Evolutionary conservation across 2,888 invertebrate species (phyloP), one percentile per base, ranked within the genome.

Genomic region (Chloroclysta siterata): DNA sequence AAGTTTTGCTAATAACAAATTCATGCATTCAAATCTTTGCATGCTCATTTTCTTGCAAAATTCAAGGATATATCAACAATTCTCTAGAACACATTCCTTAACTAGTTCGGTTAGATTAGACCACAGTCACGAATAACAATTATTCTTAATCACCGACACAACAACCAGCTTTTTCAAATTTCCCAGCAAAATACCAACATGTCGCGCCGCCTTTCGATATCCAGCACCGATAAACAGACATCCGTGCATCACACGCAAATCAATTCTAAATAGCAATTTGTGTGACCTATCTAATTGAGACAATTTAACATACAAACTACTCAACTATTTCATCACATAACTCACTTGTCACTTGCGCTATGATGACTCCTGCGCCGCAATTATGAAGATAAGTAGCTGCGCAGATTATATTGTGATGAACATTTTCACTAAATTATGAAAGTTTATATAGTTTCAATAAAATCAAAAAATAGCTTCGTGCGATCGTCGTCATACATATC

Each of bases 291-390:
- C 28, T 17, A n/a, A 5, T 5, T 15, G n/a, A 57, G 17, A 63
- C 44, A 33, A 63, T 70, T 70, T 66, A n/a, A 63, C 69, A 72
- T 68, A 61, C 44, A 58, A 65, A 71, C 68, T 66, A 63, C 50
- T 47, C n/a, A 36, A 48, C n/a, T 65, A 67, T 66, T 57, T 57
- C 22, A 56, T 29, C 39, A 10, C n/a, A 33, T 53, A 48, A 70
- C 72, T 70, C 51, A 74, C 75, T 68, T 44, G 58, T 65, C 55
- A 53, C 28, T 53, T 42, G 41, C 53, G 15, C 48, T 48, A 22
- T 52, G 42, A 33, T 54, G 57, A 55, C 47, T 57, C 8, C 50
- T 65, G 66, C 60, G 63, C 61, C 44, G 48, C 63, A 60, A 47
- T 53, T 47, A 44, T 51, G 22, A 52, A 63, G 52, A 8, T 61